Evolutionary conservation across 2,797 vertebrate species (phyloP).

Genomic region (Gymnothorax javanicus): DNA sequence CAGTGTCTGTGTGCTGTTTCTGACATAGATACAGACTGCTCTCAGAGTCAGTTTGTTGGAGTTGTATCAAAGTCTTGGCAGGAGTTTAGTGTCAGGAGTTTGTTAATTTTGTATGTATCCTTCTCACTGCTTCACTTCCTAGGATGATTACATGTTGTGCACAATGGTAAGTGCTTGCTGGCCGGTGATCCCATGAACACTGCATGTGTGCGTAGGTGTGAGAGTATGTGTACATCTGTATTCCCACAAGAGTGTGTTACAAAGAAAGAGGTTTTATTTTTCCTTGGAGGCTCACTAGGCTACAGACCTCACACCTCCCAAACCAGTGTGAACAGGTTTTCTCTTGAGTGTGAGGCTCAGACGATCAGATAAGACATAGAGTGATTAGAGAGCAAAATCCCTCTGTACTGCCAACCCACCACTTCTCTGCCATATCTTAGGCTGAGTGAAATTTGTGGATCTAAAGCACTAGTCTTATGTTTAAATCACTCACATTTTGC

Average conservation of each 20-base stretch:
- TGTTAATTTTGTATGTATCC: constrained; percentile 66
- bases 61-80: constrained; percentile 69
- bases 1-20: background rate
- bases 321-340: background rate
- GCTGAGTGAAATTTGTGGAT: background rate
- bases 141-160: constrained; percentile 79
- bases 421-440: background rate
- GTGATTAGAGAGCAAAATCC: background rate
- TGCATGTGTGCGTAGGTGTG: background rate
- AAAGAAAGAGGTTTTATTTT: background rate
- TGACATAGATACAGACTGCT: background rate
- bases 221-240: background rate
- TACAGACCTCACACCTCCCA: background rate
- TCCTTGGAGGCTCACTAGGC: background rate
- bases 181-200: constrained; percentile 52
- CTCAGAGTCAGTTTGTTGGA: constrained; percentile 53
- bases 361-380: background rate
- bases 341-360: background rate
- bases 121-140: constrained; percentile 70
- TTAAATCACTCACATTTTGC: background rate
- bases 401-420: background rate
- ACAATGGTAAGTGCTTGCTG: constrained; percentile 58
- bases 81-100: constrained; percentile 64
- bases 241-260: background rate
- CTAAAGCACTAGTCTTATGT: background rate